A percentile compares a stretch with the other conserved stretches of the same genome.
Conservation (phyloP, 2,113 vertebrate species). For the Gymnobelideus leadbeateri region DNA sequence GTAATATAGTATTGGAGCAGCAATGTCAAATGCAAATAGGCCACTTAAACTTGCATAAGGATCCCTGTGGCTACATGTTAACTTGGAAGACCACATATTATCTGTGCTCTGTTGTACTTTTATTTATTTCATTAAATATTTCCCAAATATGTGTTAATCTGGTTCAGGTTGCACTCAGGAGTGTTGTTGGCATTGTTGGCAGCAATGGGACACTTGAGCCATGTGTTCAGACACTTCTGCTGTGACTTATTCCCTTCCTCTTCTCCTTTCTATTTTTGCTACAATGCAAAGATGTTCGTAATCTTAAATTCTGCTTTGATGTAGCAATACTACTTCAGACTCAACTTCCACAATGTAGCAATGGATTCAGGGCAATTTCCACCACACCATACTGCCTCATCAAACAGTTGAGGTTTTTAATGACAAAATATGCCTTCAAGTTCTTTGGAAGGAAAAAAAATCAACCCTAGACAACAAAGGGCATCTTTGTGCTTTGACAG, state of each 20-base stretch:
- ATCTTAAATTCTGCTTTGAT: background rate
- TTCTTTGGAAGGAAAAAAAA: background rate
- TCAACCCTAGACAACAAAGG: background rate
- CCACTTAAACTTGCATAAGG: background rate
- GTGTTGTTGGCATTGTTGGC: background rate
- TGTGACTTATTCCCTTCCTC: background rate
- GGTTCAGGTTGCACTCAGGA: background rate
- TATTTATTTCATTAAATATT: background rate
- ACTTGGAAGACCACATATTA: background rate
- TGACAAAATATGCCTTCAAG: background rate
- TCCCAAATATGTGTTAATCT: background rate
- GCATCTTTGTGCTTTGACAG: background rate
- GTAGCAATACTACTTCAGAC: background rate
- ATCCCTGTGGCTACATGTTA: background rate
- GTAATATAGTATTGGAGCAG: background rate
- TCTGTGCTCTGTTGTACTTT: background rate
- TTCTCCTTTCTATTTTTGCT: background rate
- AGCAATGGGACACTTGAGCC: background rate
- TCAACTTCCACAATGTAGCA: background rate
- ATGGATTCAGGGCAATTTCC: background rate
- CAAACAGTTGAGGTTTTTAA: background rate
- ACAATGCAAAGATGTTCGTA: background rate
- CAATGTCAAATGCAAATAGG: background rate
- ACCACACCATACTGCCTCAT: background rate
- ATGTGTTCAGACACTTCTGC: background rate